Percentiles rank a stretch among this genome's conserved stretches.
These are phyloP conservation scores for Andrena dorsata DNA, from an alignment of 2,888 invertebrate species.

Conservation along the genomic window DNA sequence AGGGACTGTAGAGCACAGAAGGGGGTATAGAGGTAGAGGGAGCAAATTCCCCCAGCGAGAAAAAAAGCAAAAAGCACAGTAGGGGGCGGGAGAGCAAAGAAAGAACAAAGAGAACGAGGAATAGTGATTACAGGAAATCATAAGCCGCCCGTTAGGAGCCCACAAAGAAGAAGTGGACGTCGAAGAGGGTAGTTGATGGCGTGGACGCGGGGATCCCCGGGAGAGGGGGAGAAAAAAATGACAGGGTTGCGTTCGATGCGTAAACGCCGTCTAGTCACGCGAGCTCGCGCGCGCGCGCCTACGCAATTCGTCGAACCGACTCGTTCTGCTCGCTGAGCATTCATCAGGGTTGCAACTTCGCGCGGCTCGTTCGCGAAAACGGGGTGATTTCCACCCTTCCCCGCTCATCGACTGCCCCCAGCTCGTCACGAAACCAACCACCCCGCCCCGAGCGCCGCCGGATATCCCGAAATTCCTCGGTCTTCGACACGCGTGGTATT, in stretches of 20 bases:
- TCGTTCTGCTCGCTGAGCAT: slow-evolving; percentile 37
- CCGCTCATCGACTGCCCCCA: slow-evolving; percentile 14
- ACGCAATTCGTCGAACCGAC: slow-evolving; percentile 71
- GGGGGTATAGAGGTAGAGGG: neutral
- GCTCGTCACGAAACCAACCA: slow-evolving; percentile 61
- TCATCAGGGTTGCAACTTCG: slow-evolving; percentile 36
- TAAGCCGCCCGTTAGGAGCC: slow-evolving; percentile 49
- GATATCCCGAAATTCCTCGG: slow-evolving; percentile 40
- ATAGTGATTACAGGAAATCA: slow-evolving; percentile 68
- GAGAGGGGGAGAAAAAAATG: slow-evolving; percentile 69
- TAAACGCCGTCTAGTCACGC: slow-evolving; percentile 71
- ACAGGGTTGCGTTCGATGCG: slow-evolving; percentile 74
- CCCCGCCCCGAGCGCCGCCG: slow-evolving; percentile 28
- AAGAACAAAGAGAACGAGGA: slow-evolving; percentile 21
- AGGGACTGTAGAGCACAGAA: too few species aligned
- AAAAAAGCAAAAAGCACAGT: slow-evolving; percentile 5
- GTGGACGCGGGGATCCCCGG: slow-evolving; percentile 69
- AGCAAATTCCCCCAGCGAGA: neutral
- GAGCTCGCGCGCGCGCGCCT: slow-evolving; percentile 54
- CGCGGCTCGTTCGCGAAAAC: slow-evolving; percentile 26
- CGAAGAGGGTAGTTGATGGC: slow-evolving; percentile 44
- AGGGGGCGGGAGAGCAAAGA: neutral
- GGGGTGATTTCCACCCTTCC: neutral
- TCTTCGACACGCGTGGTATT: slow-evolving; percentile 53
- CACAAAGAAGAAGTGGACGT: slow-evolving; percentile 31